These are phyloP conservation scores for Potamarius usumacintae DNA, from an alignment of 2,113 vertebrate species.

Conservation along the genomic window DNA sequence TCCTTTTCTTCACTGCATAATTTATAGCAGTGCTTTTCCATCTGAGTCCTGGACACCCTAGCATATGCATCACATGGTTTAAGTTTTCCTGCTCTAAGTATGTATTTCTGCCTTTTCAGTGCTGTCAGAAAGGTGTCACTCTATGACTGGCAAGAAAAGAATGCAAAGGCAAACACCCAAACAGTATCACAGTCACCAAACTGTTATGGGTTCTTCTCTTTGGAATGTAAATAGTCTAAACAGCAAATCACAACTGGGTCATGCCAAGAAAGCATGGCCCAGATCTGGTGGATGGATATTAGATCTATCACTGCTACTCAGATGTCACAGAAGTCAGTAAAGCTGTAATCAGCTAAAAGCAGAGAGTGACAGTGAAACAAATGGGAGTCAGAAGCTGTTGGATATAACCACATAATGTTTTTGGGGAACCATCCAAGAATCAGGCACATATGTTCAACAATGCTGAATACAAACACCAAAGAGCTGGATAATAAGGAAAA, in stretches of 20 bases:
- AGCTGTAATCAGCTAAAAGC: not conserved
- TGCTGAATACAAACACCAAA: not conserved
- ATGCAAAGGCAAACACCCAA: not conserved
- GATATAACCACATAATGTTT: not conserved
- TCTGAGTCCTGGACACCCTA: not conserved
- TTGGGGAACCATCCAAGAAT: not conserved
- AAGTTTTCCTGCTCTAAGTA: not conserved
- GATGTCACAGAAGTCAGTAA: not conserved
- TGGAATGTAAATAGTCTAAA: not conserved
- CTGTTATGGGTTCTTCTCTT: not conserved
- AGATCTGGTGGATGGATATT: not conserved
- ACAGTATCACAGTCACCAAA: not conserved
- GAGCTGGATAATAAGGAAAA: not conserved
- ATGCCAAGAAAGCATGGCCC: not conserved
- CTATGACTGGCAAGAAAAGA: not conserved
- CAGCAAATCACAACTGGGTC: not conserved
- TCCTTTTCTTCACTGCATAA: constrained; percentile 34
- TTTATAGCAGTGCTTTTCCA: constrained; percentile 37
- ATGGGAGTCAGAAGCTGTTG: not conserved
- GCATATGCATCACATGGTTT: not conserved
- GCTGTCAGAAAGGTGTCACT: not conserved
- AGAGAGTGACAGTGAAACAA: not conserved
- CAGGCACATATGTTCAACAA: not conserved
- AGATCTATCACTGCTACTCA: not conserved
- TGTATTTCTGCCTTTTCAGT: not conserved